Evolutionary conservation across 2,888 invertebrate species (phyloP), one percentile per base, ranked within the genome.

Genomic region (Cetonia aurata): DNA sequence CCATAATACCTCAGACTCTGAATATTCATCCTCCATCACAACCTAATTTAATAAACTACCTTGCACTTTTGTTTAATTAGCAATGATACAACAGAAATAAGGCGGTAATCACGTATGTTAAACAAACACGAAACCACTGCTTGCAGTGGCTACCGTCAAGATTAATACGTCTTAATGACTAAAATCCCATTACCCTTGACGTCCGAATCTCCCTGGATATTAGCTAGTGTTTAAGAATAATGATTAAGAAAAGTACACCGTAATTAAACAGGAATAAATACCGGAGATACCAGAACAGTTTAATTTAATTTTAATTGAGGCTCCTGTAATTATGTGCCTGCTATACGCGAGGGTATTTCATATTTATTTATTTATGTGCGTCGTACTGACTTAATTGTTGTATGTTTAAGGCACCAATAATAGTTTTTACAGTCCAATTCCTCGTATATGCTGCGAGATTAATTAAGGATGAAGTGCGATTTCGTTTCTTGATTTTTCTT

Each of bases 281-380:
- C 33, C 13, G 44, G 33, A 46, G 56, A 67, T 67, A 67, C 56
- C 42, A 56, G 42, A 46, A 44, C 52, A 52, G 53, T 53, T 55
- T 67, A 67, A 67, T 67, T 67, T 56, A 67, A 41, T 67, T 67
- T 67, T 67, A 67, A 67, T 56, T 67, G 67, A 67, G 31, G 48
- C 48, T 1, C 33, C 10, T 33, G 46, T 62, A 62, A 62, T 62
- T 62, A 62, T 13, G 65, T 62, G 19, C 31, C 48, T 62, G 25
- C 25, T 4, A 25, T 25, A 25, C 25, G 25, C 4, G 8, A 9
- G 15, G 4, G 15, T 46, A 31, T 31, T 17, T 56, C 19, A 19
- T 67, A 67, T 42, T 53, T 42, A 67, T 55, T 44, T 53, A 67
- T 67, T 56, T 46, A 66, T 56, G 56, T 33, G 46, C 56, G 10